Conservation (phyloP, 2,113 vertebrate genomes). For the Crotalus viridis region DNA sequence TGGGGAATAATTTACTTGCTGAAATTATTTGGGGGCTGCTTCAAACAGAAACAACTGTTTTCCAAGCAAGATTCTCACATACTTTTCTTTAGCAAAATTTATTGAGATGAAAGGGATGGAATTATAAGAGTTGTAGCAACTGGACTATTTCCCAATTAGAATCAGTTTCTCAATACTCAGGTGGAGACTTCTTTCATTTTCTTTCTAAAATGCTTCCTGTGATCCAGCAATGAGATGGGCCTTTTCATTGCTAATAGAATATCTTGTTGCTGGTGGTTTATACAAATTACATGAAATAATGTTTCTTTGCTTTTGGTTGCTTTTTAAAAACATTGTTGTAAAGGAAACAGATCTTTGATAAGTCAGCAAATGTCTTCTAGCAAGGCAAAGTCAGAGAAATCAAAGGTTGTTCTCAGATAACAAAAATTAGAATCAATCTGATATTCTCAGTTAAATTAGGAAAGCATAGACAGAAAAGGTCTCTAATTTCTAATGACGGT, state of each 20-base stretch:
- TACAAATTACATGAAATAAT: not conserved
- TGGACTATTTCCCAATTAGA: not conserved
- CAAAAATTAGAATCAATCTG: not conserved
- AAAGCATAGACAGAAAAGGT: not conserved
- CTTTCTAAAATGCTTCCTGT: not conserved
- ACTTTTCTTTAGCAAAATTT: not conserved
- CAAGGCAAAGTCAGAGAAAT: not conserved
- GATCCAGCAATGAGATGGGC: not conserved
- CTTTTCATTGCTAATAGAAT: not conserved
- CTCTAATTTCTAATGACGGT: not conserved
- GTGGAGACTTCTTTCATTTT: not conserved
- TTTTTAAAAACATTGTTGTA: not conserved
- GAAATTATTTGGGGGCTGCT: not conserved
- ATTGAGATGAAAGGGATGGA: not conserved
- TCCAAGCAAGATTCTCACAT: not conserved
- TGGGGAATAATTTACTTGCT: not conserved
- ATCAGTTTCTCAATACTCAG: not conserved
- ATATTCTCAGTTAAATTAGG: constrained; percentile 7
- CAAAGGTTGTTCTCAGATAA: not conserved
- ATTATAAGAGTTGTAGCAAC: not conserved
- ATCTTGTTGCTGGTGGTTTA: not conserved
- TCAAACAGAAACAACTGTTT: not conserved
- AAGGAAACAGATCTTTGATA: constrained; percentile 2
- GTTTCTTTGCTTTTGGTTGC: not conserved
- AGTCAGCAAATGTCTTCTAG: not conserved